phyloP scores from a whole-genome alignment of 1,140 invertebrate genomes.

The Caenorhabditis tropicalis region DNA sequence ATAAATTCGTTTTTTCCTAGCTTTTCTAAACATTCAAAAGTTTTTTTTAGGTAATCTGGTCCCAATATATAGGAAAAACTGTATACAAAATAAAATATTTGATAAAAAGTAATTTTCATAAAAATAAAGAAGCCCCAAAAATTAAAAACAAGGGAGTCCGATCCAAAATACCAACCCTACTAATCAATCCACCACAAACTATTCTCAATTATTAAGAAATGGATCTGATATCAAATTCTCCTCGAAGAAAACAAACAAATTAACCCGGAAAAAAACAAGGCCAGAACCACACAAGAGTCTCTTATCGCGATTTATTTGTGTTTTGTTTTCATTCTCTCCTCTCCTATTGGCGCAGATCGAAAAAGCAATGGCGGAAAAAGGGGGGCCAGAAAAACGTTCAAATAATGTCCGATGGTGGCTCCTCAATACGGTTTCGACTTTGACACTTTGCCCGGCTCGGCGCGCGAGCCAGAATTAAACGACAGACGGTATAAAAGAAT shows the following conservation, averaged over 20 bases:
- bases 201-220: background rate
- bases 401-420: constrained; percentile 20
- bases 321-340: background rate
- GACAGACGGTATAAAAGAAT: constrained; percentile 24
- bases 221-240: background rate
- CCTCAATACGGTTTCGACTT: background rate
- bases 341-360: background rate
- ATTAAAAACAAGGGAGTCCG: too few relatives aligned
- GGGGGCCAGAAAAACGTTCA: background rate
- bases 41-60: too few relatives aligned
- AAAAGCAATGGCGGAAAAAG: background rate
- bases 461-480: background rate
- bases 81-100: too few relatives aligned
- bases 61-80: too few relatives aligned
- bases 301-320: constrained; percentile 37
- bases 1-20: too few relatives aligned
- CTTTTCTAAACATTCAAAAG: too few relatives aligned
- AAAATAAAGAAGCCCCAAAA: too few relatives aligned
- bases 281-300: background rate
- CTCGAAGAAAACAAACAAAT: constrained; percentile 10
- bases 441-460: constrained; percentile 37
- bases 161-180: too few relatives aligned
- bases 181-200: background rate
- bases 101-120: too few relatives aligned
- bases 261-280: constrained; percentile 6